Evolutionary conservation across 2,113 vertebrate species (phyloP), one percentile per base, ranked within the genome.

Genomic region (Cephalopholis sonnerati): DNA sequence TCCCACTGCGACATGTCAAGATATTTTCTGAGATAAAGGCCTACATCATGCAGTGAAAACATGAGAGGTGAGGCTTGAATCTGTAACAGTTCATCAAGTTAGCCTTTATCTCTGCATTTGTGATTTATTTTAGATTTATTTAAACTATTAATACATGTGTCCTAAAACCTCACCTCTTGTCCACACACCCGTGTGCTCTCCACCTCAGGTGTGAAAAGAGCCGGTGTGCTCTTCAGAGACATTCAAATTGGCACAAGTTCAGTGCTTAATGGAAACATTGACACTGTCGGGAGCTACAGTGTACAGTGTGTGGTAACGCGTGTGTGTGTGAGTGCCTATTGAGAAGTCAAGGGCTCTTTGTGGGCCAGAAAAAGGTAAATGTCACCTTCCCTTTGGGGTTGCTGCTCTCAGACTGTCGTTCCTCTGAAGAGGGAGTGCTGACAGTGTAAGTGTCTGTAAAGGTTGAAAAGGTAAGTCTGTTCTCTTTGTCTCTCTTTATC

Each of bases 401-500:
- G 54, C 84, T 70, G 73, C 72, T 82, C 66, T 77, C 74, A 62
- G 39, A 27, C 62, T 74, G 61, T 70, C 24, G 51, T 27, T 53
- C 4, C 70, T 13, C 59, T 69, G 67, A 18, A 41, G 59, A 69
- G 25, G 41, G 74, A 41, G 53, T 8, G 54, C 50, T 65, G 81
- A 77, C 73, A 58, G 72, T 61, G 68, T 74, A 51, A 62, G 25
- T 39, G 51, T 77, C 73, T 83, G 77, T 74, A 84, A 83, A 81
- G 81, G 81, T 67, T 86, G 79, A 68, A 73, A 22, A 82, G 62
- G 63, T 57, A 68, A 63, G 55, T 41, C 50, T 72, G 67, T 77
- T 61, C 74, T 55, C 77, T 84, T 84, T 81, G 81, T 89, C 84
- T 86, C 81, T 46, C 44, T 66, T 86, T 86, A 81, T 89, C 84